Conservation (phyloP, 2,888 invertebrate species). For the Drosophila emarginata region DNA sequence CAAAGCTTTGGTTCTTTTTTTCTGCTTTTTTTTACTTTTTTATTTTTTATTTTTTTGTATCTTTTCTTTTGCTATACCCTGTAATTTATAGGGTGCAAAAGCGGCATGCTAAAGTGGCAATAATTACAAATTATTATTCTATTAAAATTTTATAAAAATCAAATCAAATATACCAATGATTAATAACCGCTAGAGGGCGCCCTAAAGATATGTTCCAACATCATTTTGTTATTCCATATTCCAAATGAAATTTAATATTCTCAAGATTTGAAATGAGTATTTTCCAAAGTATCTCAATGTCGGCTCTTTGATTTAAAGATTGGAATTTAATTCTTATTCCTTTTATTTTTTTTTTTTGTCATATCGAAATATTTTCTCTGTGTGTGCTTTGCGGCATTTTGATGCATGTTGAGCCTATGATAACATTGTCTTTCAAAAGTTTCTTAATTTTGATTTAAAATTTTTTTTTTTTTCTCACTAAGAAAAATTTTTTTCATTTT, state of each 20-base stretch:
- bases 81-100: not conserved
- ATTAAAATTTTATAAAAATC: too few species aligned
- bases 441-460: not conserved
- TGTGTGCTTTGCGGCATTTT: not conserved
- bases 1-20: conserved; percentile 4
- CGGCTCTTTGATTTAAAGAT: not conserved
- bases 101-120: not conserved
- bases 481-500: too few species aligned
- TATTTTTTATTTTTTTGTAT: conserved; percentile 19
- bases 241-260: too few species aligned
- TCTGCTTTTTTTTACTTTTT: conserved; percentile 33
- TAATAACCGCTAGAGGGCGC: too few species aligned
- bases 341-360: conserved; percentile 35
- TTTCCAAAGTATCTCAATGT: not conserved
- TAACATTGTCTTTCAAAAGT: too few species aligned
- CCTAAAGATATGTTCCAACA: too few species aligned
- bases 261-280: too few species aligned
- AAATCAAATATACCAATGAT: too few species aligned
- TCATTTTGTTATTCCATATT: too few species aligned
- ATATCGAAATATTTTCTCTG: conserved; percentile 55
- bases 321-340: not conserved
- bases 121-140: too few species aligned
- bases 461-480: too few species aligned
- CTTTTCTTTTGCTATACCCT: not conserved
- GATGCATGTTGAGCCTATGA: conserved; percentile 61